Base-by-base conservation (phyloP, 2,113 vertebrate genomes). In the cat (Felis catus) region DNA sequence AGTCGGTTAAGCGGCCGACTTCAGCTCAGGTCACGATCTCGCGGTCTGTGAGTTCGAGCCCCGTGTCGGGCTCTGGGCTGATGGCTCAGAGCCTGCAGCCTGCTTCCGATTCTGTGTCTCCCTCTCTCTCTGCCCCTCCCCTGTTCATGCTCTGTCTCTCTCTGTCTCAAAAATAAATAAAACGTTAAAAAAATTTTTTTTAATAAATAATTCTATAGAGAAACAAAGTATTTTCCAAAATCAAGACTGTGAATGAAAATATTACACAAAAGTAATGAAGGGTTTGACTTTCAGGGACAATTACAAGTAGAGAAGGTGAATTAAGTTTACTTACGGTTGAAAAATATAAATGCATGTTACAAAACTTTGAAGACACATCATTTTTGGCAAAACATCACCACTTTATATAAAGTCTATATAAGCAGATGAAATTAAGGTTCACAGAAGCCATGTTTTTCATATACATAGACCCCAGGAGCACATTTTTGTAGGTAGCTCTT, bases 381-480 rank as follows among this genome's bases (percentile, higher is more conserved):
- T 80, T 95, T 93, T 55, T 87, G 33, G 66, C 23, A 86, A 94
- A 90, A 86, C 7, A 45, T 45, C 45, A 45, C 45, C 23, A 14
- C 3, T 36, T 36, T 36, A 36, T 36, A 36, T 36, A 36, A 68
- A 96, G 82, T 97, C 79, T 93, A 31, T 76, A 27, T 55, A 96
- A 94, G 33, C 27, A 94, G 48, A 95, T 94, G 45, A 89, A 95
- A 95, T 93, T 91, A 51, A 73, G 66, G 45, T 86, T 96, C 61
- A 85, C 13, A 58, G 31, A 94, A 48, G 19, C 16, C 18, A 1
- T 94, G 13, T 21, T 97, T 94, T 76, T 86, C 92, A 90, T 61
- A 76, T 6, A 90, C 53, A 90, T 33, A 92, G 36, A 93, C n/a
- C 19, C 7, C 21, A 78, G 45, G 45, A 91, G 71, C 36, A 93